Base-by-base conservation (phyloP, 2,797 vertebrate species). In the Corythornis leucogaster region DNA sequence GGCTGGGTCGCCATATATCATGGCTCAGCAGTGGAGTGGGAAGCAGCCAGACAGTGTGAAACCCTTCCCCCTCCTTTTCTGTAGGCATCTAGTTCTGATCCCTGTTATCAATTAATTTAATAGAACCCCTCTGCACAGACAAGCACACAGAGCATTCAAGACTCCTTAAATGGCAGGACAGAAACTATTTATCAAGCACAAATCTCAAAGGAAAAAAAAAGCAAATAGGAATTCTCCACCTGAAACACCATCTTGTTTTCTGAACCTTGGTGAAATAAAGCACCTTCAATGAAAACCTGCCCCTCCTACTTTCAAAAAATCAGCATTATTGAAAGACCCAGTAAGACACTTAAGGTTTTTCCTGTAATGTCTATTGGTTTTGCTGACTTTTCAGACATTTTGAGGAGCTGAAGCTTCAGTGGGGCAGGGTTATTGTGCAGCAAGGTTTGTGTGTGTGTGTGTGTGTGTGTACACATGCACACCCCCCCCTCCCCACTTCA, bases 71-170 rank as follows among this genome's bases (percentile, higher is more conserved):
- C 94, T 95, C 91, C 92, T 90, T 96, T 97, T 95, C 63, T 85
- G 94, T 91, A 96, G 90, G 96, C 96, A 97, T 96, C 95, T 68
- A 91, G 87, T 96, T 97, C 69, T 96, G 97, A 98, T 98, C 98
- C 97, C 97, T 97, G 98, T 97, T 98, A 98, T 98, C 97, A 97
- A 98, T 98, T 98, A 98, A 98, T 97, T 97, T 97, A 97, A 97
- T 95, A 95, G 90, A 97, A 95, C 95, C 96, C 97, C 63, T 95
- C 87, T 95, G 95, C 93, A 94, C 93, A 96, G 95, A 97, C 95
- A 97, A 93, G 93, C 94, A 97, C 87, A 94, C 80, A 90, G 86
- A 92, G 88, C 82, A 96, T 94, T 94, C 87, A 94, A 94, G 94
- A 89, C 90, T 96, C 85, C 90, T 96, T 94, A 95, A 93, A 93